Evolutionary conservation across 2,888 invertebrate genomes (phyloP), one percentile per base, ranked within the genome.

Genomic region (Drosophila kuntzei): DNA sequence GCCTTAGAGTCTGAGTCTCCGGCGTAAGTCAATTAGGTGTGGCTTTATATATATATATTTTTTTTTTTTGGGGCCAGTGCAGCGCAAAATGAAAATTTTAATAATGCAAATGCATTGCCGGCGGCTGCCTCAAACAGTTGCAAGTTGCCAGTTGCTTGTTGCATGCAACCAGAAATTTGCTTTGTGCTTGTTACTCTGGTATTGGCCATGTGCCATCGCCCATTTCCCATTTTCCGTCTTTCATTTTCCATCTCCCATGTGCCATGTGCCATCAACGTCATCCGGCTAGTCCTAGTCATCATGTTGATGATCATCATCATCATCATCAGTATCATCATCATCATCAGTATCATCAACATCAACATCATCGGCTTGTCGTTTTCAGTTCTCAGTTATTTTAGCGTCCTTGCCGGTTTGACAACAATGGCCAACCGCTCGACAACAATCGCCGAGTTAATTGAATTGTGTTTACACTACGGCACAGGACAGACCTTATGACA

Each of bases 391-490:
- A 80, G 83, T 82, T 85, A 87, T 87, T 83, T 83, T 79, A 68
- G 67, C 84, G 66, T 66, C 84, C 80, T 71, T 79, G 74, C 68
- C 54, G 71, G 65, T 46, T 49, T 49, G 59, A 73, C 87, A 86
- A 83, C 89, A 88, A 88, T 83, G 87, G 51, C 50, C 64, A 59
- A 50, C 82, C 71, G 65, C 82, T 66, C 78, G 69, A 75, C 89
- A 71, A 87, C 89, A 76, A 84, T 77, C 75, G 71, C 49, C 71
- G 62, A 80, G 89, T 89, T 89, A 85, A 85, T 85, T 85, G 87
- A 89, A 85, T 85, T 85, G 85, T 87, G 85, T 85, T 85, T 89
- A 84, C 87, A 87, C 85, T 84, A 63, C 64, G 76, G 78, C 72
- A 68, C 62, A 64, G 61, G 65, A 54, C 61, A 67, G n/a, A 11